Evolutionary conservation across 2,113 vertebrate species (phyloP), one percentile per base, ranked within the genome.

Genomic region (Platycercus adscitus): DNA sequence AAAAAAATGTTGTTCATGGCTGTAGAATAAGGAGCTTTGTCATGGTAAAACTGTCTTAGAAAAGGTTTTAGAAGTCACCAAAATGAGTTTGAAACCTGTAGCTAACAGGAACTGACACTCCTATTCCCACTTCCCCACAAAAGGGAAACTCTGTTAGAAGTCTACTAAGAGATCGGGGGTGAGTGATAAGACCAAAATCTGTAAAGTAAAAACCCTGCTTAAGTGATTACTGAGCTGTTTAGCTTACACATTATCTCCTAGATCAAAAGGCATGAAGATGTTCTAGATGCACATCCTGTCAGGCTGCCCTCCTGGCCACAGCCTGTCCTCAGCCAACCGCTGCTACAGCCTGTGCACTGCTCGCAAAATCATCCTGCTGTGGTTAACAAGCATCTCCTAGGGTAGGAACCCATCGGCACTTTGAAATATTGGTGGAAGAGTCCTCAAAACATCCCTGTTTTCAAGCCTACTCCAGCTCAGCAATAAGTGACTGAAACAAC

Each of bases 281-380:
- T 91, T 83, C 1, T 1, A 41, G 63, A 46, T 0, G 0, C 2
- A 16, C 0, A 1, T 55, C 56, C 65, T 37, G 24, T 25, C 13
- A 46, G 39, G 33, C 55, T 77, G 58, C 17, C 2, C 15, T 86
- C 39, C 29, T 35, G 53, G 16, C n/a, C 31, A 35, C 5, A 7
- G 49, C 15, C 1, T 18, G 21, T 55, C 18, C 60, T 25, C 60
- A 6, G 6, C 7, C 50, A 84, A 17, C 14, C 50, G 41, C 17
- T 0, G 4, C 35, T 75, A 43, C 56, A 39, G n/a, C 7, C 24
- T 5, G 7, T 4, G 20, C 18, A 2, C 66, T 47, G 65, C 61
- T 39, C 1, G 0, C 29, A 71, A 89, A 64, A 53, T 31, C 13
- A 2, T 55, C 56, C 61, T 3, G 2, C 16, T 6, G 2, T 1